Evolutionary conservation across 2,888 invertebrate genomes (phyloP).

Genomic region (Archips xylosteana): DNA sequence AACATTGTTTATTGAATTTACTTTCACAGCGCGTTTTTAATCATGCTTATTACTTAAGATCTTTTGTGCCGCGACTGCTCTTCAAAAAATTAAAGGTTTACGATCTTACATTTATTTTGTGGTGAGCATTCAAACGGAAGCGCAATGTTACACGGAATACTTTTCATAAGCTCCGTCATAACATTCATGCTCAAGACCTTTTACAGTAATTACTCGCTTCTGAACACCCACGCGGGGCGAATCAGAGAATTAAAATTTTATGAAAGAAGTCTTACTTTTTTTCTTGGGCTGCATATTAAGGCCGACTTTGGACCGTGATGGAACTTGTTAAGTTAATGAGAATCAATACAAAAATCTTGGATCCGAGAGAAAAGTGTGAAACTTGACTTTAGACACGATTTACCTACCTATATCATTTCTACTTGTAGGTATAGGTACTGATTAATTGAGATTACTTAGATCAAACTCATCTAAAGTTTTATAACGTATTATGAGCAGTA

Average conservation of each 20-base stretch:
- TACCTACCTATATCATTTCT: too few species aligned
- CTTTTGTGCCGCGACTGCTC: background rate
- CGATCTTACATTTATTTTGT: constrained; percentile 70
- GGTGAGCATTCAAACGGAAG: constrained; percentile 73
- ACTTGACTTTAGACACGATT: background rate
- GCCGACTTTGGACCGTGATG: constrained; percentile 10
- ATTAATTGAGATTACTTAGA: too few species aligned
- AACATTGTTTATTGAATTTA: background rate
- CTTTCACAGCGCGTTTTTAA: background rate
- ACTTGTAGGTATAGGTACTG: too few species aligned
- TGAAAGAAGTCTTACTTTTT: constrained; percentile 76
- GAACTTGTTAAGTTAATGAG: constrained; percentile 18
- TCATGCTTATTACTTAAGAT: constrained; percentile 14
- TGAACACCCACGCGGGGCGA: constrained; percentile 68
- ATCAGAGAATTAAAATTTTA: constrained; percentile 80
- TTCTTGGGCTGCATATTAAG: constrained; percentile 46
- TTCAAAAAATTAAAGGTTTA: constrained; percentile 27
- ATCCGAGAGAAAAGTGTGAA: background rate
- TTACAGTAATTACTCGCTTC: constrained; percentile 79
- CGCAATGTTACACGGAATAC: constrained; percentile 73
- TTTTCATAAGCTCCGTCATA: constrained; percentile 84
- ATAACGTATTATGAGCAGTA: too few species aligned
- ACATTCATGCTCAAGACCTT: constrained; percentile 84
- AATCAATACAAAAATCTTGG: background rate
- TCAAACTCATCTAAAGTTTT: too few species aligned